Base-by-base conservation (phyloP, 23 tunicate genomes). In the Botrylloides violaceus region DNA sequence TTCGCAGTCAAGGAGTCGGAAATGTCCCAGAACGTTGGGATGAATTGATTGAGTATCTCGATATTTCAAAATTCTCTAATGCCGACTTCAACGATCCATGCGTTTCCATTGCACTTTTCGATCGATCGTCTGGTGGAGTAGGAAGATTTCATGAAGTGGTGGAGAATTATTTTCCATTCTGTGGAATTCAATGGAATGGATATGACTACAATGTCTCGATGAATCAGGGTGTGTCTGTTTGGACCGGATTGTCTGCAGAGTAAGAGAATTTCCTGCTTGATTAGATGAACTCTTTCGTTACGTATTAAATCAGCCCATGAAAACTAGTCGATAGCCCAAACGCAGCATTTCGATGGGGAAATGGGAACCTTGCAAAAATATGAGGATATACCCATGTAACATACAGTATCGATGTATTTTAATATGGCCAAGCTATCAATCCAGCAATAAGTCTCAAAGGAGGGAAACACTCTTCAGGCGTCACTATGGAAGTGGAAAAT, bases 101-200 rank as follows among this genome's bases (percentile, higher is more conserved):
- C 32, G 53, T 76, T 36, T 50, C 60, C 18, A 47, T 76, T 30
- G 80, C 70, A 3, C 49, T 61, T 2, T 76, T 60, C 35, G 80
- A 76, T 36, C 36, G 74, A 35, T 34, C 56, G 12, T n/a, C 58
- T 23, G 80, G 80, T 22, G 80, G 80, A 29, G 58, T 76, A 9
- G 68, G 80, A 19, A 59, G 68, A 37, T 59, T 60, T 34, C 80
- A 76, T 48, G 81, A 77, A 50, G 50, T 77, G 3, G 73, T 77
- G 0, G 74, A 55, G 47, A 38, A 49, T 31, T 49, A 49, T 33
- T 19, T 79, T 2, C 84, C 84, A 32, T 80, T 80, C 36, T 80
- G 84, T 31, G 71, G 60, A 7, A 5, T 80, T 55, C 25, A 25
- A 39, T 34, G 50, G 61, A 55, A 65, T 72, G 83, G 68, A 3